Conservation (phyloP, 2,113 vertebrate genomes). For the Arenaria interpres region DNA sequence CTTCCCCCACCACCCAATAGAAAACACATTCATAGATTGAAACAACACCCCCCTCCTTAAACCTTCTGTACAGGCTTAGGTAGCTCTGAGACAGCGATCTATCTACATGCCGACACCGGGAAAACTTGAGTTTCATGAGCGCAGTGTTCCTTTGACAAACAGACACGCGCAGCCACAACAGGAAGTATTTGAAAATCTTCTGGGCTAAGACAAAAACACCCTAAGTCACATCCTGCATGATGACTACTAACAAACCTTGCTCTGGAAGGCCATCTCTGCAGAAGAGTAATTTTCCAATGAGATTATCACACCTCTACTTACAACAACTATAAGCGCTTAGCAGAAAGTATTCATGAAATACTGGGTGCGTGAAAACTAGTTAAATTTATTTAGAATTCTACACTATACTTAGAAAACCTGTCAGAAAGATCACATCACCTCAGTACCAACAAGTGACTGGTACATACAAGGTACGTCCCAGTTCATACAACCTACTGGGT, state of each 20-base stretch:
- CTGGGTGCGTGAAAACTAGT: accelerated
- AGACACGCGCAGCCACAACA: accelerated
- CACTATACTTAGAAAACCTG: neutral
- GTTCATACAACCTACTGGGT: neutral
- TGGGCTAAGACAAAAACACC: neutral
- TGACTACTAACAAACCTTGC: neutral
- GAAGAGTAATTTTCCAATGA: neutral
- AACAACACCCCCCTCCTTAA: neutral
- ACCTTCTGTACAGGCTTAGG: neutral
- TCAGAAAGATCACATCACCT: neutral
- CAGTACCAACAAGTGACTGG: neutral
- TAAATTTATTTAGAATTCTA: neutral
- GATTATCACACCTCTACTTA: neutral
- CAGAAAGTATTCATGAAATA: neutral
- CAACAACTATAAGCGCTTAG: neutral
- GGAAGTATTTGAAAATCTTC: neutral
- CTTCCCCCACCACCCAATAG: neutral
- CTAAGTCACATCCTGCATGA: neutral
- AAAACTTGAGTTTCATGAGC: neutral
- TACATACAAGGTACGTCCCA: neutral
- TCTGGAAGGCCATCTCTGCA: neutral
- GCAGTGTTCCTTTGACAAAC: neutral
- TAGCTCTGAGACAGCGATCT: neutral
- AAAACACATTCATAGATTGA: neutral
- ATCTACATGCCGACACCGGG: neutral